These are phyloP conservation scores for Puffinus mauretanicus DNA, from an alignment of 2,113 vertebrate genomes.

Conservation along the genomic window DNA sequence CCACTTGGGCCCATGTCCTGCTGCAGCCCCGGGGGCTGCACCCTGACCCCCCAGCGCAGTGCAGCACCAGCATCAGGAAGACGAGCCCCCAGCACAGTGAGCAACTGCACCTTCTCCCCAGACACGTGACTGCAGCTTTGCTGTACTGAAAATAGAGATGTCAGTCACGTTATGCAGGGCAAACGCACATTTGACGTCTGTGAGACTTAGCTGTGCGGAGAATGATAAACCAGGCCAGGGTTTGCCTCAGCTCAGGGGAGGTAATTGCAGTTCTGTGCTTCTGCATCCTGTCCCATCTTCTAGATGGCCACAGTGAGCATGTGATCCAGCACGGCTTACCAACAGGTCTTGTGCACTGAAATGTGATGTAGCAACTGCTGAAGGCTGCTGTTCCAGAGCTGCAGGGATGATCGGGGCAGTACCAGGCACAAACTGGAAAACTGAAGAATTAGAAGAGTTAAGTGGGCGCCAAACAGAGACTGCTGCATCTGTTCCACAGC, in stretches of 20 bases:
- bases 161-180: constrained; percentile 20
- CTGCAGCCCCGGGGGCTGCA: neutral
- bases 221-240: neutral
- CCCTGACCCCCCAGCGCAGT: neutral
- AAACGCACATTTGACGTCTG: neutral
- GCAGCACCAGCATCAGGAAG: accelerated
- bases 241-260: neutral
- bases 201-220: neutral
- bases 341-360: neutral
- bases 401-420: neutral
- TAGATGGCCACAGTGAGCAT: accelerated
- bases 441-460: neutral
- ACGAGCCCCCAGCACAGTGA: accelerated
- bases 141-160: constrained; percentile 35
- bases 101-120: neutral
- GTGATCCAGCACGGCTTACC: neutral
- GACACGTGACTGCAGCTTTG: neutral
- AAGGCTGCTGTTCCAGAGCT: neutral
- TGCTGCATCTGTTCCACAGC: neutral
- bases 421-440: neutral
- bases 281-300: neutral
- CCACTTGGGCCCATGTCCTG: neutral
- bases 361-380: neutral
- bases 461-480: neutral
- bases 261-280: neutral